Base-by-base conservation (phyloP, 2,888 invertebrate genomes). In the Acrobasis consociella region DNA sequence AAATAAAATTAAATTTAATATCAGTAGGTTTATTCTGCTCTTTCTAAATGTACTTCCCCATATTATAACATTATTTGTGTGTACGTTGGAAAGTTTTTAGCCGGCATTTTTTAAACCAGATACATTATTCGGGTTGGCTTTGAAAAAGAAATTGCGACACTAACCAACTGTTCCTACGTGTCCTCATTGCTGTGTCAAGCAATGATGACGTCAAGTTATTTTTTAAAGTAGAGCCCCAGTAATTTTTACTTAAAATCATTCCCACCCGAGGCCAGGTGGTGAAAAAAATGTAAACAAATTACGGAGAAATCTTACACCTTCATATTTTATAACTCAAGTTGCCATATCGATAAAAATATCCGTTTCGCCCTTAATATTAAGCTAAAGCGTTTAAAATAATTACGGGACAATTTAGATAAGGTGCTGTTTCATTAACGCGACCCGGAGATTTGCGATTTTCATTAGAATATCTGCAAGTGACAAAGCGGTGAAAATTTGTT, bases 371-470 rank as follows among this genome's bases (percentile, higher is more conserved):
- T 85, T 85, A 87, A 89, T 88, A 90, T 89, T 87, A 88, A 87
- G 83, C 88, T 80, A 85, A 84, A 88, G 75, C 91, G 91, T 89
- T 91, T 91, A 91, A 87, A 89, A 89, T 91, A 89, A 91, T 91
- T 87, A 89, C 82, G 68, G 81, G 75, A 85, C 78, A 85, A 87
- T 90, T 89, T 89, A 74, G 70, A 85, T 84, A 84, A 78, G 74
- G 72, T 15, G n/a, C 60, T 13, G 70, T 83, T 80, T 66, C 72
- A 60, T 51, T 64, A 65, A 17, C 56, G 52, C 74, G 69, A 65
- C 42, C 17, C 46, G 62, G 42, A 64, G 59, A 63, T 31, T 16
- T 60, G 50, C 59, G 50, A 60, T 39, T 50, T 38, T 50, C 10
- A 39, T 38, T 55, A 55, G 38, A 52, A 37, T 52, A 31, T 52